phyloP scores from a whole-genome alignment of 2,888 invertebrate genomes.

The Lottia scabra region DNA sequence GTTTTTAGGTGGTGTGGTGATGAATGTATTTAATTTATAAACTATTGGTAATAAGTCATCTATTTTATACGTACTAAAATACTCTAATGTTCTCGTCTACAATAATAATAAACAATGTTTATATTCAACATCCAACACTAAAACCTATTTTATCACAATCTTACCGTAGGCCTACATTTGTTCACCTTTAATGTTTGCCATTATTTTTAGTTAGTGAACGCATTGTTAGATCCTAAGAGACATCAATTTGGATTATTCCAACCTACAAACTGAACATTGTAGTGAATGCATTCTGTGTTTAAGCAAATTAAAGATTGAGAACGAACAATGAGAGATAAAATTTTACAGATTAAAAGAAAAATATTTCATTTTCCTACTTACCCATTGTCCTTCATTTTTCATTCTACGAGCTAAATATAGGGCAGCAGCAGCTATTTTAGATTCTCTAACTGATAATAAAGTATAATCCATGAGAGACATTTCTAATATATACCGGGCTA shows the following conservation, averaged over 20 bases:
- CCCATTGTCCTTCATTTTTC: conserved; percentile 77
- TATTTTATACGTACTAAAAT: conserved; percentile 78
- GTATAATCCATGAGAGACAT: conserved; percentile 92
- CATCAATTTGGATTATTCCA: background rate
- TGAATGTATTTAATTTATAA: conserved; percentile 80
- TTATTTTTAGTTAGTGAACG: too few species aligned
- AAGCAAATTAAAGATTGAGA: background rate
- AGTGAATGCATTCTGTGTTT: background rate
- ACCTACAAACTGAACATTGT: background rate
- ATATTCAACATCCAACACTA: too few species aligned
- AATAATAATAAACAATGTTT: conserved; percentile 22
- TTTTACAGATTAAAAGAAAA: background rate
- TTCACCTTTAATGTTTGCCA: too few species aligned
- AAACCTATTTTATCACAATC: too few species aligned
- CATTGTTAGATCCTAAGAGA: background rate
- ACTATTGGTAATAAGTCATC: conserved; percentile 81
- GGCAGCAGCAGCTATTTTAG: conserved; percentile 89
- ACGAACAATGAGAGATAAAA: background rate
- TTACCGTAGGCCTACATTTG: too few species aligned
- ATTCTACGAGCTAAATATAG: conserved; percentile 89
- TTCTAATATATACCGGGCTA: conserved; percentile 95
- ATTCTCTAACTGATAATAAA: conserved; percentile 83
- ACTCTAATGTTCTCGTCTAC: conserved; percentile 65
- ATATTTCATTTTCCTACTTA: conserved; percentile 71
- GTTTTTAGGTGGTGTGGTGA: conserved; percentile 83